phyloP scores from a whole-genome alignment of 2,888 invertebrate genomes.

The Thereva unica region DNA sequence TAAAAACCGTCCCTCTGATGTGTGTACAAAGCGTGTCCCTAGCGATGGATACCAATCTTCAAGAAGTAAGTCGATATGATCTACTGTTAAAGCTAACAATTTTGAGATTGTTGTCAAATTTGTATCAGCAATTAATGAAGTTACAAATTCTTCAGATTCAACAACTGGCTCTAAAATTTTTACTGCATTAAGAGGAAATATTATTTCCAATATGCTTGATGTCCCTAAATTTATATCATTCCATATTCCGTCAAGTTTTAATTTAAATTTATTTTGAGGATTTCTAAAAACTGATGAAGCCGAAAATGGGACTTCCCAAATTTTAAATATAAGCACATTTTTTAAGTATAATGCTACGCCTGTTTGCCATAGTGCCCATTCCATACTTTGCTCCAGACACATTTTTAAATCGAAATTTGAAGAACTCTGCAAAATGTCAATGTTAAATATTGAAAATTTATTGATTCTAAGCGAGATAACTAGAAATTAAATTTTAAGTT shows the following conservation, averaged over 20 bases:
- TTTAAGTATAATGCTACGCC: conserved; percentile 87
- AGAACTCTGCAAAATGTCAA: not conserved
- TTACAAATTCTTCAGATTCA: conserved; percentile 52
- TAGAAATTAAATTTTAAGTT: too few species aligned
- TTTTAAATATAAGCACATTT: conserved; percentile 76
- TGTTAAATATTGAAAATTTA: too few species aligned
- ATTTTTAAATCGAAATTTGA: conserved; percentile 51
- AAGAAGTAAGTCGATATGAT: conserved; percentile 92
- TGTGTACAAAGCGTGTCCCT: conserved; percentile 96
- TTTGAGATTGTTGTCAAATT: conserved; percentile 79
- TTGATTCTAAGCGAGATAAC: too few species aligned
- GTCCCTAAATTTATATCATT: conserved; percentile 77
- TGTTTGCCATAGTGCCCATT: conserved; percentile 94
- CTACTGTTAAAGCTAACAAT: conserved; percentile 84
- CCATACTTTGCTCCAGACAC: conserved; percentile 60
- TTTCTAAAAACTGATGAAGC: conserved; percentile 61
- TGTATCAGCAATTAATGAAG: conserved; percentile 71
- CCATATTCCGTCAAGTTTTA: conserved; percentile 86
- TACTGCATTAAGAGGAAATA: conserved; percentile 67
- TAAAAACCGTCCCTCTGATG: conserved; percentile 92
- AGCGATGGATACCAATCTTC: conserved; percentile 99
- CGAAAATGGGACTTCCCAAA: conserved; percentile 76
- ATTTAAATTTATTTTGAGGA: conserved; percentile 65
- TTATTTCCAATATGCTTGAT: conserved; percentile 84
- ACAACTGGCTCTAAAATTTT: conserved; percentile 63